A percentile compares a stretch with the other conserved stretches of the same genome.
These are phyloP conservation scores for Eira barbara DNA, from an alignment of 2,113 vertebrate species.

Conservation along the genomic window DNA sequence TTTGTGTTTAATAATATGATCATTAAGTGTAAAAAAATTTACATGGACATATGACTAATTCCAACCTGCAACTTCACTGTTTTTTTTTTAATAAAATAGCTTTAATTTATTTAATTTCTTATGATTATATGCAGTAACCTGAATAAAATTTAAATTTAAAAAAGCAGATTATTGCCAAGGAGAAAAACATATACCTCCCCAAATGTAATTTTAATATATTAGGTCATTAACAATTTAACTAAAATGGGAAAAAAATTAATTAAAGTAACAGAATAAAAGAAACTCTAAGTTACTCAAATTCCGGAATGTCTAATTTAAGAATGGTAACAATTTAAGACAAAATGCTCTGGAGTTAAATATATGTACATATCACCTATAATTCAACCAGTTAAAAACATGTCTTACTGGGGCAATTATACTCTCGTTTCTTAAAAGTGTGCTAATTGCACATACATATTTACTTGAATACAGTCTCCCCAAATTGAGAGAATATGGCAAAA, in stretches of 20 bases:
- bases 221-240: not conserved
- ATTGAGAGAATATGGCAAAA: not conserved
- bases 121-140: not conserved
- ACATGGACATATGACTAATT: not conserved
- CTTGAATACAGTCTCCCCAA: not conserved
- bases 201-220: not conserved
- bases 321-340: not conserved
- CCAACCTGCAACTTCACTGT: not conserved
- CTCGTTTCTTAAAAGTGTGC: not conserved
- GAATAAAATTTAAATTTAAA: slow-evolving; percentile 16
- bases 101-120: slow-evolving; percentile 44
- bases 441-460: not conserved
- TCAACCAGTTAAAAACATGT: not conserved
- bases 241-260: not conserved
- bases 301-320: not conserved
- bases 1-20: slow-evolving; percentile 14
- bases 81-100: not conserved
- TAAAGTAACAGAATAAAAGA: not conserved
- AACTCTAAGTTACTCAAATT: not conserved
- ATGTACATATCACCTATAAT: not conserved
- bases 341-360: not conserved
- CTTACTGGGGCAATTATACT: not conserved
- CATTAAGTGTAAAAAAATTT: not conserved
- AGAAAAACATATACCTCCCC: not conserved
- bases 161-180: not conserved